Conservation (phyloP, 1,140 invertebrate species). For the Polypedilum vanderplanki region DNA sequence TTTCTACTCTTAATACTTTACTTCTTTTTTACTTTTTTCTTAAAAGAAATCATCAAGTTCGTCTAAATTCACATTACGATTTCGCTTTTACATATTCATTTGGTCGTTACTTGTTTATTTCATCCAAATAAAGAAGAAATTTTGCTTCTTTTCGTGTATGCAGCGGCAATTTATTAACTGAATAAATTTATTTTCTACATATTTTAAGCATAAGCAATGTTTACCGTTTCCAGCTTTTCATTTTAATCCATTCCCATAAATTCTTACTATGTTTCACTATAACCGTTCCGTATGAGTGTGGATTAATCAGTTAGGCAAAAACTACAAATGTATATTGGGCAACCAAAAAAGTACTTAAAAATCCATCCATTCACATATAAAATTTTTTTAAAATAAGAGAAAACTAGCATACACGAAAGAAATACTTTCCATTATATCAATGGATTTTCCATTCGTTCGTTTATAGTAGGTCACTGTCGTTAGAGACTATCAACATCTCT, state of each 20-base stretch:
- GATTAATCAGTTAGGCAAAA: neutral
- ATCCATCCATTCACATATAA: constrained; percentile 6
- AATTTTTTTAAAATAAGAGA: constrained; percentile 2
- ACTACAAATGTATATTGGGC: neutral
- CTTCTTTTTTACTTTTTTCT: too few relatives aligned
- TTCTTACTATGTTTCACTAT: neutral
- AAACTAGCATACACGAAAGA: neutral
- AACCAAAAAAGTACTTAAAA: neutral
- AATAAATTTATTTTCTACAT: constrained; percentile 20
- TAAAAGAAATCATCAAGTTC: too few relatives aligned
- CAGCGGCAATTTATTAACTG: neutral
- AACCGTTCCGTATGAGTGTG: neutral
- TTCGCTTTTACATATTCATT: too few relatives aligned
- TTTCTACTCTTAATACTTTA: too few relatives aligned
- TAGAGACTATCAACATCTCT: neutral
- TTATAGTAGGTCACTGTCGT: neutral
- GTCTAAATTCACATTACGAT: too few relatives aligned
- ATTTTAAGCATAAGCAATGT: neutral
- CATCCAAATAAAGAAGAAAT: neutral
- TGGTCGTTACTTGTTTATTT: neutral
- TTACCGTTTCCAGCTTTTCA: neutral
- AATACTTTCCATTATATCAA: neutral
- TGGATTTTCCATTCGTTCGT: neutral
- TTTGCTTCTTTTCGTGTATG: too few relatives aligned
- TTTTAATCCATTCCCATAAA: neutral